phyloP scores from a whole-genome alignment of 2,113 vertebrate genomes.

The Heptranchias perlo region DNA sequence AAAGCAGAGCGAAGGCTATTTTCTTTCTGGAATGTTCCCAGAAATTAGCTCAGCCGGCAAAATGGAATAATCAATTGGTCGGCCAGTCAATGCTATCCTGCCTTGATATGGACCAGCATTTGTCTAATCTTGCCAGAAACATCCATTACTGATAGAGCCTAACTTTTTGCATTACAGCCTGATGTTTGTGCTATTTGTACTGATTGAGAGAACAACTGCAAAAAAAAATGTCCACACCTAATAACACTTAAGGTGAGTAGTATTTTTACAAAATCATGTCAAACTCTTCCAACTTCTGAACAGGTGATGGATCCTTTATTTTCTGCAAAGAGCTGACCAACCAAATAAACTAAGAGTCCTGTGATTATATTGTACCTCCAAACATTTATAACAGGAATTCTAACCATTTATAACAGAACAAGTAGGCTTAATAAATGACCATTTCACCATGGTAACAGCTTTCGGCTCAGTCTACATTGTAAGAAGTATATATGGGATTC shows the following conservation, averaged over 20 bases:
- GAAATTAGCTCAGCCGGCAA: not conserved
- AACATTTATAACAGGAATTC: not conserved
- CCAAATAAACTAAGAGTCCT: not conserved
- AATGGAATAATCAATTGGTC: not conserved
- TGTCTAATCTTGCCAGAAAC: not conserved
- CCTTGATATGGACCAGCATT: not conserved
- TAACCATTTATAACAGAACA: not conserved
- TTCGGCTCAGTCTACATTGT: not conserved
- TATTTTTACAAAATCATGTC: not conserved
- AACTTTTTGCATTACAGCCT: not conserved
- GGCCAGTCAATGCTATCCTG: not conserved
- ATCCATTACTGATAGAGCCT: not conserved
- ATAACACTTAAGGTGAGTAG: not conserved
- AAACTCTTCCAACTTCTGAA: not conserved
- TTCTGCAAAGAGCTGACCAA: not conserved
- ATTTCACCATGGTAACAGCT: not conserved
- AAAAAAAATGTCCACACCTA: not conserved
- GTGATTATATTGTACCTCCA: not conserved
- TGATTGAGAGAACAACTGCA: not conserved
- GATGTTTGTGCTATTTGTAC: not conserved
- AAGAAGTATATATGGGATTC: not conserved
- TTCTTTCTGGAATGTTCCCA: not conserved
- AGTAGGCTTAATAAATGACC: not conserved
- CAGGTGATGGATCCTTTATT: not conserved
- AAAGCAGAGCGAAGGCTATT: not conserved